Evolutionary conservation across 2,113 vertebrate genomes (phyloP), one percentile per base, ranked within the genome.

Genomic region (Cebus imitator): DNA sequence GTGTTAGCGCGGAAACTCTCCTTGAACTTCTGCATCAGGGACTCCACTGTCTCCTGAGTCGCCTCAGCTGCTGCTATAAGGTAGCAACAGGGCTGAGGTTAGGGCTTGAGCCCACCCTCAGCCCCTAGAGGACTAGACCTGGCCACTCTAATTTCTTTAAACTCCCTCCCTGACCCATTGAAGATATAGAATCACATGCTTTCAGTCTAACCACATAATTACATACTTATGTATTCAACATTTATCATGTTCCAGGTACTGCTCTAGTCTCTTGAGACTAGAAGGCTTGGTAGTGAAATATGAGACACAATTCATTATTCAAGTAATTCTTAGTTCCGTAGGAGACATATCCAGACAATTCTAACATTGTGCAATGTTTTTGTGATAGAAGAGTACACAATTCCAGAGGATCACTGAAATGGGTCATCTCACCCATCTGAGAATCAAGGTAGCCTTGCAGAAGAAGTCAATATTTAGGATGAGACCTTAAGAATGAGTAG

Each of bases 21-120:
- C 98, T 99, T 99, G 99, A 99, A 99, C 98, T 99, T 99, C 99
- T 99, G 99, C 99, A 99, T 99, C 98, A 99, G 98, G 97, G 99
- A 99, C 96, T 99, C 99, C 95, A 99, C 99, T 0, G 99, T 99
- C 97, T 99, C 99, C 68, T 99, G 99, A 17, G 99, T 99, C 92
- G 98, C 98, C 97, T 99, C 99, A 1, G 99, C 95, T 90, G 99
- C 96, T 40, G 98, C 99, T 99, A 98, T 30, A 97, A 98, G 87
- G 68, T 94, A 90, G 89, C 90, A 99, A 97, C 89, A 43, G 90
- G 95, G 80, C 40, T 93, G 1, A 75, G 32, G 92, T 98, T 98
- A 99, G 78, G 95, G 48, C 2, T 35, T 37, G n/a, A 35, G 40
- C 0, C 0, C 30, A 68, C 4, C 40, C 2, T 37, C 0, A 1